phyloP scores from a whole-genome alignment of 2,797 vertebrate species.

The Gephyroberyx darwinii region DNA sequence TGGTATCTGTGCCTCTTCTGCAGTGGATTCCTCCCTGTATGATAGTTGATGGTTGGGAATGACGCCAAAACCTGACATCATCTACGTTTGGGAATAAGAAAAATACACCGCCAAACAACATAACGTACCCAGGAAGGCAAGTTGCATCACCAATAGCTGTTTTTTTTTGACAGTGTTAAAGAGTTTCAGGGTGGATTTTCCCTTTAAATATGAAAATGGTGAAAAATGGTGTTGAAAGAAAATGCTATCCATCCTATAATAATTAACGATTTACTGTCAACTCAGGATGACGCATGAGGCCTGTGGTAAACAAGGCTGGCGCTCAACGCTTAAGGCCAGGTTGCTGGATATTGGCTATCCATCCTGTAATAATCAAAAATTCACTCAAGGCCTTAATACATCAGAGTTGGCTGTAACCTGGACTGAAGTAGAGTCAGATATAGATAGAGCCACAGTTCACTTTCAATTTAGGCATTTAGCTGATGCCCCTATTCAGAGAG shows the following conservation, averaged over 20 bases:
- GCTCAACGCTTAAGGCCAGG: constrained; percentile 32
- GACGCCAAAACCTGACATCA: too few relatives aligned
- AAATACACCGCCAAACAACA: too few relatives aligned
- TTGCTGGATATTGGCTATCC: constrained; percentile 33
- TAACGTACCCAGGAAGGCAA: too few relatives aligned
- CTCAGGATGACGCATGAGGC: constrained; percentile 47
- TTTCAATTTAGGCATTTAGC: neutral
- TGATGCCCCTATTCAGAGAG: constrained; percentile 5
- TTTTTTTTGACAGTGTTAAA: too few relatives aligned
- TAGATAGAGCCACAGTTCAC: neutral
- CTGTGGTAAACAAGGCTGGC: constrained; percentile 45
- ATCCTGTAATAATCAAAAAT: constrained; percentile 17
- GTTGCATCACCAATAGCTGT: too few relatives aligned
- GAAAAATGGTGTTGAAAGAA: neutral
- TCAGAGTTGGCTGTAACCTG: neutral
- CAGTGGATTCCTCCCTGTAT: too few relatives aligned
- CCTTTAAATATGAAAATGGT: neutral
- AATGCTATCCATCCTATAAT: neutral
- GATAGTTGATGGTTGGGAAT: too few relatives aligned
- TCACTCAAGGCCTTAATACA: too few relatives aligned
- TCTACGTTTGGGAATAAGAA: too few relatives aligned
- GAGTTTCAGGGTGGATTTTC: neutral
- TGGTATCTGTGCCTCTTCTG: too few relatives aligned
- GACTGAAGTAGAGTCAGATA: neutral
- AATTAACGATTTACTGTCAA: constrained; percentile 44